Base-by-base conservation (phyloP, 2,797 vertebrate species). In the Catharus ustulatus region DNA sequence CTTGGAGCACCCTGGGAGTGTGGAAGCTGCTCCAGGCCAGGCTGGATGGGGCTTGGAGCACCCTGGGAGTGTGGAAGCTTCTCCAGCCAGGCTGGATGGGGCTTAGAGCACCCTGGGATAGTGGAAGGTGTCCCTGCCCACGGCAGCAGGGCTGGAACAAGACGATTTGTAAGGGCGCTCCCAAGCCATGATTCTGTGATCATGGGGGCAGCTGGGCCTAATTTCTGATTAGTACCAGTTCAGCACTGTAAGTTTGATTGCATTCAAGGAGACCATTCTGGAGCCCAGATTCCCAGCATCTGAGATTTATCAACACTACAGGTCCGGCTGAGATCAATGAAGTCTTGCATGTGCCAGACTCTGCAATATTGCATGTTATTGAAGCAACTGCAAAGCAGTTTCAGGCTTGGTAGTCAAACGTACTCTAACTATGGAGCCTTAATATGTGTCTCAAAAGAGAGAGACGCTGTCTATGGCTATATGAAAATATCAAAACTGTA, bases 391-490 rank as follows among this genome's bases (percentile, higher is more conserved):
- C 36, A 38, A 26, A 38, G 57, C 24, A 59, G 57, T 38, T 59
- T 38, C 16, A 59, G 11, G 16, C 36, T 59, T 59, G 36, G 24
- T 58, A 38, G 24, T 59, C 34, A 59, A 27, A 38, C 0, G 3
- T 27, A 59, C 8, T 13, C 8, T 38, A 59, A 19, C 36, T 38
- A 38, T 38, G 57, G 17, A n/a, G 40, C 26, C 45, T 17, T 17
- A 45, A 29, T 22, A 21, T 16, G 6, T 22, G 42, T 22, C 54
- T 15, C 42, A 67, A 67, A 5, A 67, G 22, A 36, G 6, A 57
- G 14, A 0, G 0, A 57, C 9, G 18, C n/a, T n/a, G 15, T 40
- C 29, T n/a, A 4, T 27, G 18, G 22, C 17, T 32, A 27, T 14
- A 32, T 0, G 1, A 38, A 57, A 55, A 38, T 32, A 46, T 14